Percentiles rank a stretch among this genome's conserved stretches.
Evolutionary conservation across 1,140 invertebrate species (phyloP).

Genomic region (Epicauta chinensis): DNA sequence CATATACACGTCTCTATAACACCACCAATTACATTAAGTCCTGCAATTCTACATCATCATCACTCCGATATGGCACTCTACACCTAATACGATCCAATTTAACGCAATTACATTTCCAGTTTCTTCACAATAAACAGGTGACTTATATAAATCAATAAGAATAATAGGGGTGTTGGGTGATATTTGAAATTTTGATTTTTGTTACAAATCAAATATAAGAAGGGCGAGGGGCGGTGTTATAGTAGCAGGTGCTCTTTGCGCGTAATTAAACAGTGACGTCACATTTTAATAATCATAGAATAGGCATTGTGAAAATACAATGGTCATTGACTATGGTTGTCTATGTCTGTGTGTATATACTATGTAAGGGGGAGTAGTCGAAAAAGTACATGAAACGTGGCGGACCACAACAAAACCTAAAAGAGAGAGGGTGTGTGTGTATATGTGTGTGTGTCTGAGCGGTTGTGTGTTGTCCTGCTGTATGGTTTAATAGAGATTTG

Average conservation of each 20-base stretch:
- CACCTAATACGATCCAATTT: conserved; percentile 30
- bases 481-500: conserved; percentile 29
- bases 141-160: too few relatives aligned
- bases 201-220: too few relatives aligned
- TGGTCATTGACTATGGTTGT: conserved; percentile 31
- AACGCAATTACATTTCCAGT: conserved; percentile 24
- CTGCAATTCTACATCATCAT: conserved; percentile 33
- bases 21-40: conserved; percentile 33
- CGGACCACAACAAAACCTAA: conserved; percentile 25
- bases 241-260: conserved; percentile 38
- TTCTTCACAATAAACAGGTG: conserved; percentile 2
- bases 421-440: conserved; percentile 13
- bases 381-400: conserved; percentile 26
- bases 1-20: conserved; percentile 20
- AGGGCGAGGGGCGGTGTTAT: too few relatives aligned
- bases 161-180: too few relatives aligned
- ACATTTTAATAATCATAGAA: conserved; percentile 40
- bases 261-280: conserved; percentile 40
- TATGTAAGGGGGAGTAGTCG: conserved; percentile 14
- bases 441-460: too few relatives aligned
- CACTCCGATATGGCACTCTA: conserved; percentile 24
- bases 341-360: too few relatives aligned
- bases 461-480: conserved; percentile 10
- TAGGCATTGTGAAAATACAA: conserved; percentile 37
- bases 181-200: too few relatives aligned